phyloP scores from a whole-genome alignment of 2,888 invertebrate species.

The Teinopalpus imperialis region DNA sequence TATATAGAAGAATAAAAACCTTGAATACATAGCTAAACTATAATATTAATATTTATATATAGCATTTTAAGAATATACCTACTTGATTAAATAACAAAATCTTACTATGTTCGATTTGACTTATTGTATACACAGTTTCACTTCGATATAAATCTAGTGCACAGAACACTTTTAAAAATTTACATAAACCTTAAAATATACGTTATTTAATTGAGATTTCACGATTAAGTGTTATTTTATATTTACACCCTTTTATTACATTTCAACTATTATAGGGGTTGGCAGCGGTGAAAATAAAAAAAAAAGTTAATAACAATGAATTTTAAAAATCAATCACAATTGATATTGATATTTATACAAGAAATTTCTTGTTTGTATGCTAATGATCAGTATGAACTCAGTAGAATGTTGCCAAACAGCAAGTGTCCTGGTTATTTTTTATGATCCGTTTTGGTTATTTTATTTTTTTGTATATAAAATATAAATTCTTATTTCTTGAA shows the following conservation, averaged over 20 bases:
- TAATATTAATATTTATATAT: slow-evolving; percentile 49
- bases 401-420: neutral
- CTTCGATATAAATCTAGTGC: slow-evolving; percentile 47
- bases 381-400: neutral
- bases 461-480: too few species aligned
- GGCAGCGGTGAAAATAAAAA: too few species aligned
- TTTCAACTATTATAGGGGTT: too few species aligned
- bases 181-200: too few species aligned
- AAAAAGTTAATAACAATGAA: too few species aligned
- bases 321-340: too few species aligned
- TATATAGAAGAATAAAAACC: slow-evolving; percentile 29
- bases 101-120: slow-evolving; percentile 44
- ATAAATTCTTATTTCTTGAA: too few species aligned
- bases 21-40: slow-evolving; percentile 35
- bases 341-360: too few species aligned
- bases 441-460: neutral
- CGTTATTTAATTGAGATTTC: too few species aligned
- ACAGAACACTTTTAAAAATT: slow-evolving; percentile 59
- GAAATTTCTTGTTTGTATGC: too few species aligned
- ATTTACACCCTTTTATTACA: too few species aligned
- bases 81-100: slow-evolving; percentile 42
- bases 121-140: slow-evolving; percentile 47
- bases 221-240: too few species aligned
- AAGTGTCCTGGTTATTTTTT: neutral
- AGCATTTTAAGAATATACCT: slow-evolving; percentile 33